Conservation (phyloP, 2,113 vertebrate genomes). For the Brachyistius frenatus region DNA sequence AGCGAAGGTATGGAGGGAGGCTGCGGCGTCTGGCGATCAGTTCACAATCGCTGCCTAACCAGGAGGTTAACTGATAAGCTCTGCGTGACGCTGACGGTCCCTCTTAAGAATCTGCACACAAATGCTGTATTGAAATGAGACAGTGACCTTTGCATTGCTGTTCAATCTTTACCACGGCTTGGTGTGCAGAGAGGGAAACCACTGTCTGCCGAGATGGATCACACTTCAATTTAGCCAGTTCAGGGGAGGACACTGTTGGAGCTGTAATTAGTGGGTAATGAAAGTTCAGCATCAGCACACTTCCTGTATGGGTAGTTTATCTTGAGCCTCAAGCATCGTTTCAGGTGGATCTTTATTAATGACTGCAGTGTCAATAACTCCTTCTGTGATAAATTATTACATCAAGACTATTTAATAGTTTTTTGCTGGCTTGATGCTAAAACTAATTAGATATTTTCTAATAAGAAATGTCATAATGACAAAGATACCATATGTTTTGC, state of each 20-base stretch:
- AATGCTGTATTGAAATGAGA: neutral
- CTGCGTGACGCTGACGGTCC: neutral
- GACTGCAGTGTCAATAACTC: too few relatives aligned
- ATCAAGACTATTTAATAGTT: too few relatives aligned
- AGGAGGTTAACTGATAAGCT: conserved; percentile 13
- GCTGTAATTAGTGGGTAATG: conserved; percentile 1
- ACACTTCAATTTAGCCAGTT: conserved; percentile 3
- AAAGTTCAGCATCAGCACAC: neutral
- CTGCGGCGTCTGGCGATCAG: neutral
- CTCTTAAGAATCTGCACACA: neutral
- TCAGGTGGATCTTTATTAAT: too few relatives aligned
- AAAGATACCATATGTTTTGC: too few relatives aligned
- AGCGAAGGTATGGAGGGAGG: conserved; percentile 53
- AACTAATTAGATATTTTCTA: too few relatives aligned
- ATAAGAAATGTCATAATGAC: too few relatives aligned
- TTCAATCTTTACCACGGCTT: neutral
- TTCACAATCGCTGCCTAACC: conserved; percentile 37
- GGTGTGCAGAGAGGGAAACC: neutral
- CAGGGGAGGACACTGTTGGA: neutral
- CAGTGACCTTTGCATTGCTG: neutral
- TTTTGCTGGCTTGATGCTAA: too few relatives aligned
- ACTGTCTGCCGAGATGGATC: neutral
- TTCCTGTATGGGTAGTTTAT: too few relatives aligned
- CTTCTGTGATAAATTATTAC: too few relatives aligned
- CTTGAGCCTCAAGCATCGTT: too few relatives aligned